These are phyloP conservation scores for Heliconius nattereri DNA, from an alignment of 1,140 invertebrate species.

Conservation along the genomic window DNA sequence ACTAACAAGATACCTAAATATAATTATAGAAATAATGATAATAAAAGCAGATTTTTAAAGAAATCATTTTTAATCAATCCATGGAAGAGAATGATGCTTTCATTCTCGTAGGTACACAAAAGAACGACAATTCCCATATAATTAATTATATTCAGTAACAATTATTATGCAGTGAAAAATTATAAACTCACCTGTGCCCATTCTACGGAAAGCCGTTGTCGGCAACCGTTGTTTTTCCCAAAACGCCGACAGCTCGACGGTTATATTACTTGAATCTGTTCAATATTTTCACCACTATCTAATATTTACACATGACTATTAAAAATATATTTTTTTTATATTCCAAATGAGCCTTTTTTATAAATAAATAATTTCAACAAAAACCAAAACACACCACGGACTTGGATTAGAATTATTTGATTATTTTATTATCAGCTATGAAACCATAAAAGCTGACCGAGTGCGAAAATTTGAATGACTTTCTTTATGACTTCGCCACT, in stretches of 20 bases:
- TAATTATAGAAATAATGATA: too few species aligned
- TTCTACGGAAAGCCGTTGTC: constrained; percentile 78
- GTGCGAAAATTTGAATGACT: constrained; percentile 51
- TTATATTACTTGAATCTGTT: constrained; percentile 36
- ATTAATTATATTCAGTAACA: neutral
- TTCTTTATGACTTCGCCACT: constrained; percentile 71
- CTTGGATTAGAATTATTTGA: neutral
- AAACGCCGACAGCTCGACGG: constrained; percentile 75
- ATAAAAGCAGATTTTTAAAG: too few species aligned
- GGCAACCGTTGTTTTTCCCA: constrained; percentile 80
- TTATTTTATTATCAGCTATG: neutral
- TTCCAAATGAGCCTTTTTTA: neutral
- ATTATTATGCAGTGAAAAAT: neutral
- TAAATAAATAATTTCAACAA: neutral
- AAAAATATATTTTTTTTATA: neutral
- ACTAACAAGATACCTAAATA: too few species aligned
- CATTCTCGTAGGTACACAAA: too few species aligned
- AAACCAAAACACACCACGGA: neutral
- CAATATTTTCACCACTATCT: constrained; percentile 38
- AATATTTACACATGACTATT: constrained; percentile 19
- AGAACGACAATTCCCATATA: neutral
- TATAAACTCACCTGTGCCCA: constrained; percentile 75
- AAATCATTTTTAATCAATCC: too few species aligned
- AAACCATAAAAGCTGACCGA: constrained; percentile 1
- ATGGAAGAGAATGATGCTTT: too few species aligned